phyloP scores from a whole-genome alignment of 1,140 invertebrate species.

The Palaemon carinicauda region DNA sequence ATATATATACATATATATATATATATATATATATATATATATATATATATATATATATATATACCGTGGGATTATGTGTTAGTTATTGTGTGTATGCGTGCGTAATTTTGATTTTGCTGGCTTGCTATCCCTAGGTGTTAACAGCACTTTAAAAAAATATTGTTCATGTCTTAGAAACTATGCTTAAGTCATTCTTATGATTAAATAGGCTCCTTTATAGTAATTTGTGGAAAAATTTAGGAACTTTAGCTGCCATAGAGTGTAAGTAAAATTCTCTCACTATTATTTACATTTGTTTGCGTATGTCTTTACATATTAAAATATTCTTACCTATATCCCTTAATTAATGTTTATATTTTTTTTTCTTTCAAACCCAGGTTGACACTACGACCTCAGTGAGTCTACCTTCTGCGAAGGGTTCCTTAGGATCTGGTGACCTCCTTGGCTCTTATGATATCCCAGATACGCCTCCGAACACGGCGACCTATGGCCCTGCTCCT shows the following conservation, averaged over 20 bases:
- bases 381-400: not conserved
- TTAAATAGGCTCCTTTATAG: too few relatives aligned
- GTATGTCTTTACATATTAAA: too few relatives aligned
- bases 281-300: too few relatives aligned
- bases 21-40: not conserved
- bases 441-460: conserved; percentile 11
- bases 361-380: not conserved
- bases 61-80: not conserved
- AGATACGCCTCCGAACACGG: conserved; percentile 48
- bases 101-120: too few relatives aligned
- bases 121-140: too few relatives aligned
- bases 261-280: too few relatives aligned
- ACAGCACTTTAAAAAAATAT: too few relatives aligned
- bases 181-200: too few relatives aligned
- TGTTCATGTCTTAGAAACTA: too few relatives aligned
- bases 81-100: not conserved
- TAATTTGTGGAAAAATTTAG: too few relatives aligned
- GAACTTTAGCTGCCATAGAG: too few relatives aligned
- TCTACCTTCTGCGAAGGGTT: not conserved
- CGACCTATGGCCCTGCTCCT: not conserved
- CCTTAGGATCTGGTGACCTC: not conserved
- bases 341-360: not conserved
- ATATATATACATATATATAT: not conserved
- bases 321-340: too few relatives aligned
- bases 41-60: conserved; percentile 2